Evolutionary conservation across 2,797 vertebrate species (phyloP), one percentile per base, ranked within the genome.

Genomic region (Erithacus rubecula): DNA sequence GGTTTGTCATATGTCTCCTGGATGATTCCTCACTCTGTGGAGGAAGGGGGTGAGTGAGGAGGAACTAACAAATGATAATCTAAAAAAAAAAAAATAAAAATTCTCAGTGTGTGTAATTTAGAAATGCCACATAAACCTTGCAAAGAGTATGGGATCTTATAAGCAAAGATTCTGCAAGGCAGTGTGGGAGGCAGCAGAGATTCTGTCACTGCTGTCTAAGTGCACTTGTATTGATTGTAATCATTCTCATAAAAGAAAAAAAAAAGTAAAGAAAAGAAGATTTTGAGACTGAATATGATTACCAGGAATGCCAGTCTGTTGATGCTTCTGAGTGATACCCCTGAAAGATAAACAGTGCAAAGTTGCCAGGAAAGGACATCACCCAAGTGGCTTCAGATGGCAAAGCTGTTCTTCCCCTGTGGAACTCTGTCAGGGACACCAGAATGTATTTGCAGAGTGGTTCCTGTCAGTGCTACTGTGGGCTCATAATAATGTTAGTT

Each of bases 11-110:
- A 79, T 67, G 58, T 96, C 89, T 96, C 88, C 83, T 68, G 70
- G 89, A 96, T 94, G 81, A 83, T 95, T 96, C 88, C 88, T 88
- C 63, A 89, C 90, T 95, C 52, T 49, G 8, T 52, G 68, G 79
- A 96, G 74, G 80, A 86, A 81, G 47, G 65, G 58, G 65, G 12
- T 75, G 93, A 90, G 9, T 44, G 85, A 77, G 71, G 81, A 93
- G 70, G 87, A 88, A 94, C 88, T 94, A 88, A 95, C 84, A 90
- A 93, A 95, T 81, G 83, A 90, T 94, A 96, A 96, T 92, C 67
- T 41, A 32, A 64, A 88, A 81, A 87, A 74, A n/a, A 27, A n/a
- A n/a, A n/a, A n/a, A n/a, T n/a, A n/a, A n/a, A n/a, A n/a, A n/a
- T 52, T 77, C 71, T 88, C 22, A 5, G 36, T n/a, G 27, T 80